Base-by-base conservation (phyloP, 2,888 invertebrate species). In the Siphlonurus alternatus region DNA sequence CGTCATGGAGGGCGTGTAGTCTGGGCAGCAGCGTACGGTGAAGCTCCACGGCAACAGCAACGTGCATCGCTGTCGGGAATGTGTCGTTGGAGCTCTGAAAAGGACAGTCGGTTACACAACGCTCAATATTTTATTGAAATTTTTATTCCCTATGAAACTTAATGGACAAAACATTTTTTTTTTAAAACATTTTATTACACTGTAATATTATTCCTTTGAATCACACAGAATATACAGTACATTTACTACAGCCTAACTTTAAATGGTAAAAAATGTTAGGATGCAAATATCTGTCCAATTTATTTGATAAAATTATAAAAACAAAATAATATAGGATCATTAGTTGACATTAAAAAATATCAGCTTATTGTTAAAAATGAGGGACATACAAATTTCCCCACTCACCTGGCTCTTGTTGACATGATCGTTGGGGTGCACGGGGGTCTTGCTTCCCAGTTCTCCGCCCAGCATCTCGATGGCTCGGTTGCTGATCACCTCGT, bases 371-470 rank as follows among this genome's bases (percentile, higher is more conserved):
- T n/a, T n/a, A n/a, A n/a, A n/a, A n/a, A n/a, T n/a, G n/a, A n/a
- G n/a, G n/a, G n/a, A n/a, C n/a, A n/a, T n/a, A n/a, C n/a, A n/a
- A n/a, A n/a, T n/a, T n/a, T n/a, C n/a, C n/a, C n/a, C n/a, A n/a
- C n/a, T 59, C 65, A 79, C 78, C 74, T 79, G 80, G 10, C 94
- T 92, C 80, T 93, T 99, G 78, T 99, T 99, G 63, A 99, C 99
- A 78, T 99, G 98, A 76, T 99, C 99, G 76, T 99, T 99, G 0
- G 99, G 99, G 75, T 99, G 99, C 0, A 99, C 96, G 0, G 98
- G 98, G 18, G 77, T 82, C 75, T 98, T 98, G 61, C 90, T 90
- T 65, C 99, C 99, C 20, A 98, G 79, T 70, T 85, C 80, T 2
- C 98, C 98, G 15, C 93, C 93, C 61, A 93, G 70, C 63, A 92